These are phyloP conservation scores for Papilio aristodemus DNA, from an alignment of 1,140 invertebrate species.

Conservation along the genomic window DNA sequence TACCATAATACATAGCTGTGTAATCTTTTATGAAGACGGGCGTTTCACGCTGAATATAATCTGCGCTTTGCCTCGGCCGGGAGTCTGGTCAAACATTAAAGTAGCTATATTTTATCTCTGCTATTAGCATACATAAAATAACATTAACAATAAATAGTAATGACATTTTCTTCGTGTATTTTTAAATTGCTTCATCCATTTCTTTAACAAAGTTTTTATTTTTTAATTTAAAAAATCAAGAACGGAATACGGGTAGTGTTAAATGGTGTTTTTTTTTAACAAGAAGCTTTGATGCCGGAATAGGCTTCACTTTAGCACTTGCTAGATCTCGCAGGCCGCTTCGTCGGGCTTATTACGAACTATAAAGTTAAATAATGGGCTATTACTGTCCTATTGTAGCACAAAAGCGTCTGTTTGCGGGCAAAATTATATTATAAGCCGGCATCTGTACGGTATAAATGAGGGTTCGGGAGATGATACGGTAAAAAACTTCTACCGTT, in stretches of 20 bases:
- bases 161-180: too few species aligned
- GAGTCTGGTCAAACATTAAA: not conserved
- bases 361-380: conserved; percentile 34
- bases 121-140: too few species aligned
- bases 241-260: not conserved
- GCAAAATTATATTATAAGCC: conserved; percentile 32
- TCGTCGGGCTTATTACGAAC: conserved; percentile 33
- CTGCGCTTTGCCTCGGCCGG: too few species aligned
- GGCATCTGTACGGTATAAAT: conserved; percentile 31
- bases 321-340: conserved; percentile 27
- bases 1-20: too few species aligned
- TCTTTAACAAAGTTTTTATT: too few species aligned
- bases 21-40: too few species aligned
- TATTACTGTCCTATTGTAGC: conserved; percentile 33
- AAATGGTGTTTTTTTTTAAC: conserved; percentile 2
- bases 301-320: conserved; percentile 31
- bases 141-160: too few species aligned
- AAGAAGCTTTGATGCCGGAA: conserved; percentile 21
- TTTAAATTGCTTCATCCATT: too few species aligned
- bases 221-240: too few species aligned
- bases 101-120: conserved; percentile 34
- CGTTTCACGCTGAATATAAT: too few species aligned
- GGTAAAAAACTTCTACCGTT: conserved; percentile 5
- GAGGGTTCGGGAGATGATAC: conserved; percentile 24
- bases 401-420: conserved; percentile 33